Base-by-base conservation (phyloP, 1,140 invertebrate genomes). In the Lordiphosa clarofinis region DNA sequence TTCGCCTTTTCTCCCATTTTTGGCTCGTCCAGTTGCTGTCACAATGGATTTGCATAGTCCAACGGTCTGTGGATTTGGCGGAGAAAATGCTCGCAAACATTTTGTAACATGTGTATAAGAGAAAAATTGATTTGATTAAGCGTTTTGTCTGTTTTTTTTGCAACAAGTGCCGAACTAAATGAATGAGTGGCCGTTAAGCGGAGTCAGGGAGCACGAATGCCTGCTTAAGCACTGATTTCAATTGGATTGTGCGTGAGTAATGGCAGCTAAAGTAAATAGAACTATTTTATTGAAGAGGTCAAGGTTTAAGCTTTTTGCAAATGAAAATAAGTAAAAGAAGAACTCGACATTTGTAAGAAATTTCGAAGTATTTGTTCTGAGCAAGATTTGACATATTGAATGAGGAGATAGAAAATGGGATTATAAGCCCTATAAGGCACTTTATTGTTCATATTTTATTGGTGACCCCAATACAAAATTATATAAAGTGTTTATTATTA, bases 71-170 rank as follows among this genome's bases (percentile, higher is more conserved):
- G 52, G 48, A 47, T 46, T 60, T 37, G 21, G 52, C 28, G 28
- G 9, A 48, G 40, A 40, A 56, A 48, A 65, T 74, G 47, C 54
- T 59, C 37, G 28, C 48, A 35, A 58, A 43, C 60, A 53, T 70
- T 70, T 46, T 56, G 64, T 31, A 63, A 62, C 66, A 70, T 70
- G 65, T 81, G 75, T 70, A 70, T 73, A 57, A 46, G 42, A 39
- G 53, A 64, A 61, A 56, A 73, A 54, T 73, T 70, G 71, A 79
- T 74, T 79, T 71, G 75, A 79, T 79, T 79, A 79, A 81, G 74
- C 53, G 71, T 42, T 31, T 31, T 31, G 28, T 31, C 1, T 7
- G 28, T 7, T 31, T 31, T 31, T 19, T 54, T 31, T 39, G 68
- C 73, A 76, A 76, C 73, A 76, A 78, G 73, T 76, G 73, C 28